A percentile compares a stretch with the other conserved stretches of the same genome.
Conservation (phyloP, 2,797 vertebrate species). For the Karalla daura region DNA sequence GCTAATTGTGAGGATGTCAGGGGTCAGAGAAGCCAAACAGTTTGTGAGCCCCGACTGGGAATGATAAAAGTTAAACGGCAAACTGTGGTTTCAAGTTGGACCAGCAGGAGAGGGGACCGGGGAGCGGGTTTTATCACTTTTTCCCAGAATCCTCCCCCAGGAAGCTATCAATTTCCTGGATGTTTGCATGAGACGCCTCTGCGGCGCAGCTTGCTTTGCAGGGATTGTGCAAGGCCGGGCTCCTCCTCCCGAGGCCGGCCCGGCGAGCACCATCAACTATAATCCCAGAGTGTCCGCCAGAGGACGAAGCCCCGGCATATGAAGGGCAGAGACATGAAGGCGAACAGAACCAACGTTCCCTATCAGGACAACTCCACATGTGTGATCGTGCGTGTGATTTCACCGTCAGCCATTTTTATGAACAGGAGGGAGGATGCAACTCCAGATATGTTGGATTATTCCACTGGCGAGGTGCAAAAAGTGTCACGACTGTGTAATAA, state of each 20-base stretch:
- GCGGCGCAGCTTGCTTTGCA: slow-evolving; percentile 1
- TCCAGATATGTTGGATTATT: slow-evolving; percentile 52
- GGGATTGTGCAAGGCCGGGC: slow-evolving; percentile 22
- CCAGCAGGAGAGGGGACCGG: slow-evolving; percentile 5
- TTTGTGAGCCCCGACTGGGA: not conserved
- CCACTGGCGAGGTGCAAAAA: not conserved
- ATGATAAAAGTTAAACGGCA: slow-evolving; percentile 17
- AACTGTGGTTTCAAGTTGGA: slow-evolving; percentile 24
- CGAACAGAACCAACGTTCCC: slow-evolving; percentile 2
- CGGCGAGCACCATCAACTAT: slow-evolving; percentile 35
- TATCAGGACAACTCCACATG: not conserved
- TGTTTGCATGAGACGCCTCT: slow-evolving; percentile 54
- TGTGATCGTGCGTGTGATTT: not conserved
- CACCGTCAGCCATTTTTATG: not conserved
- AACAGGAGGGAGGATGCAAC: not conserved
- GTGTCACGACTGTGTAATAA: slow-evolving; percentile 27
- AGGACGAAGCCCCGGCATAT: slow-evolving; percentile 53
- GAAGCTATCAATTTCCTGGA: slow-evolving; percentile 51
- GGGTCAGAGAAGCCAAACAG: slow-evolving; percentile 13
- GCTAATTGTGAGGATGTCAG: slow-evolving; percentile 7
- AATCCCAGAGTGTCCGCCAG: slow-evolving; percentile 58
- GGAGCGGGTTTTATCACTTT: slow-evolving; percentile 40
- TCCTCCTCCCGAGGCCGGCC: slow-evolving; percentile 40
- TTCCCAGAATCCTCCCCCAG: slow-evolving; percentile 53
- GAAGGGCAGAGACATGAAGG: slow-evolving; percentile 37